Base-by-base conservation (phyloP, 2,113 vertebrate genomes). In the Parotia lawesii region DNA sequence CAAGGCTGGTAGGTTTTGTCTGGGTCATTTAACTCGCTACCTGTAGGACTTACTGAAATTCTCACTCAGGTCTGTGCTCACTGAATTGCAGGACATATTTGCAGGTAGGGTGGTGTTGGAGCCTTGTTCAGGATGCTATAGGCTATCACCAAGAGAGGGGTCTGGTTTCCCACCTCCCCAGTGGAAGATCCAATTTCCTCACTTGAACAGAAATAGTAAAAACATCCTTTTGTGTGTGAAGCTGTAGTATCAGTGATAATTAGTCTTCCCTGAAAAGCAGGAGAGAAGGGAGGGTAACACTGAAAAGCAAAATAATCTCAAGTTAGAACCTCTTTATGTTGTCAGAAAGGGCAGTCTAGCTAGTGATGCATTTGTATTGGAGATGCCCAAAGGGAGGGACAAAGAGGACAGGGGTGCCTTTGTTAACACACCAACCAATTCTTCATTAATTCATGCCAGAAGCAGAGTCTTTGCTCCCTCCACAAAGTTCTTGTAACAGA, bases 401-500 rank as follows among this genome's bases (percentile, higher is more conserved):
- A 40, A 37, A 87, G 66, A 94, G 35, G 64, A 70, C 1, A 6
- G 70, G 33, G 17, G 27, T 90, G 47, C 42, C 31, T 92, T 93
- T 95, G 50, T 84, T 95, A 93, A 86, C 50, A 60, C 40, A 90
- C 22, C 37, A 54, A 61, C 37, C 56, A 61, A 40, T 33, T 74
- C 62, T 18, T 53, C 69, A 67, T 88, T 89, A 93, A 93, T 88
- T 93, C 84, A 58, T 81, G 58, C 84, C 81, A 95, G 44, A 67
- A 93, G 64, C 21, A 5, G 45, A 72, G 23, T 80, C 60, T 88
- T 28, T 67, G 60, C 61, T 94, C n/a, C 16, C 15, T n/a, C 64
- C 51, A 79, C 45, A 75, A 74, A 81, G 11, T n/a, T 53, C 53
- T 53, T 86, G 58, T 45, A 91, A 94, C 45, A 86, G 88, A 92